phyloP scores from a whole-genome alignment of 2,888 invertebrate genomes.

The Dryococelus australis region DNA sequence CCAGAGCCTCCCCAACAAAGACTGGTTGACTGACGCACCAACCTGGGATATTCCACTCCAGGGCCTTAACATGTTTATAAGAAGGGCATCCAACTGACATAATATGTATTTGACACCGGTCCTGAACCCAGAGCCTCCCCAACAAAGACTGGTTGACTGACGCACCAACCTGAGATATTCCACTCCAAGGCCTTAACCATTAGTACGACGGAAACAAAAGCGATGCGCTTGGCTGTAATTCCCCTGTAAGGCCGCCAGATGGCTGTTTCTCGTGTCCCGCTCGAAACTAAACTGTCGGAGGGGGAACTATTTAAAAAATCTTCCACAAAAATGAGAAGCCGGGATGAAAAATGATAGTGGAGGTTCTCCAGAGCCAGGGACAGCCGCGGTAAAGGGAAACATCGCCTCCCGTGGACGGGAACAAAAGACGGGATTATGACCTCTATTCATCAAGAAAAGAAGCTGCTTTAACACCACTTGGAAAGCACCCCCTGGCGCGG shows the following conservation, averaged over 20 bases:
- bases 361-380: background rate
- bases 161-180: no score
- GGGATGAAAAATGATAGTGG: slow-evolving; percentile 13
- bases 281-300: background rate
- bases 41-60: no score
- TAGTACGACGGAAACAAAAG: no score
- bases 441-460: slow-evolving; percentile 30
- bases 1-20: no score
- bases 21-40: no score
- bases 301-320: slow-evolving; percentile 13
- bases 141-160: no score
- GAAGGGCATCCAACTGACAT: no score
- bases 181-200: no score
- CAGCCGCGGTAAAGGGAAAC: background rate
- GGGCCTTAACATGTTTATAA: no score
- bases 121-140: no score
- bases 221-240: background rate
- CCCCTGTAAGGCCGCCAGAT: background rate
- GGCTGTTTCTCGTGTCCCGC: background rate
- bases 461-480: background rate
- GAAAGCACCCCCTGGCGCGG: background rate
- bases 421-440: slow-evolving; percentile 28
- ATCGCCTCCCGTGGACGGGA: slow-evolving; percentile 4
- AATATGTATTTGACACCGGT: no score
- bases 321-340: slow-evolving; percentile 19